Conservation (phyloP, 2,113 vertebrate genomes). For the Bothrops jararaca region DNA sequence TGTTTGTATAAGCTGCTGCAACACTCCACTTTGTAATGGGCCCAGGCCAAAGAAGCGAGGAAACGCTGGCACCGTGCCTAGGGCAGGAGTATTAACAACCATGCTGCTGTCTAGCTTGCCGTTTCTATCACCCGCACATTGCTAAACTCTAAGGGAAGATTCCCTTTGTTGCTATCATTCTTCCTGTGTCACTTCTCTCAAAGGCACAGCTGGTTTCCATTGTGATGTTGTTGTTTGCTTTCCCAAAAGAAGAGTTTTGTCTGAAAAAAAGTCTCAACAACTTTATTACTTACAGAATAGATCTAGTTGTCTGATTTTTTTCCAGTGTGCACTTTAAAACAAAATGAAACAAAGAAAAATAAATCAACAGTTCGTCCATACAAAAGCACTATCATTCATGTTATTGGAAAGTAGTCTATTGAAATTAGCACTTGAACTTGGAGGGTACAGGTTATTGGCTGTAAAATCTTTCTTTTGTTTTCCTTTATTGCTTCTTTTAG, state of each 20-base stretch:
- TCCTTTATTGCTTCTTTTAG: conserved; percentile 1
- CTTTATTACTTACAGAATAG: conserved; percentile 49
- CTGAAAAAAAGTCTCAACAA: conserved; percentile 31
- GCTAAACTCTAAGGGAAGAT: conserved; percentile 55
- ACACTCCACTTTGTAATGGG: conserved; percentile 94
- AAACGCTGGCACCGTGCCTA: background rate
- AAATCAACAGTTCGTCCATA: background rate
- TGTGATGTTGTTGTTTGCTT: conserved; percentile 50
- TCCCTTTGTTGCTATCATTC: conserved; percentile 36
- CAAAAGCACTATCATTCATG: conserved; percentile 20
- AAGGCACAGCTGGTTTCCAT: conserved; percentile 42
- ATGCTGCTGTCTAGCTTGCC: conserved; percentile 54
- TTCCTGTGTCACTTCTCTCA: conserved; percentile 38
- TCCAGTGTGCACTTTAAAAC: conserved; percentile 45
- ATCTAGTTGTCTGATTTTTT: conserved; percentile 56
- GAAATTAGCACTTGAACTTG: conserved; percentile 10
- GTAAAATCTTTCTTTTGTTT: background rate
- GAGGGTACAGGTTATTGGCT: background rate
- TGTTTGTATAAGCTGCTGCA: conserved; percentile 97
- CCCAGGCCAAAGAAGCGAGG: conserved; percentile 84
- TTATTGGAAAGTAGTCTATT: conserved; percentile 47
- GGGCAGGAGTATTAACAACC: conserved; percentile 25
- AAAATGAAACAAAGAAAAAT: background rate
- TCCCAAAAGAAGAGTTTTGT: conserved; percentile 50
- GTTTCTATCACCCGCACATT: conserved; percentile 49